Conservation (phyloP, 2,888 invertebrate genomes). For the Cepaea hortensis region DNA sequence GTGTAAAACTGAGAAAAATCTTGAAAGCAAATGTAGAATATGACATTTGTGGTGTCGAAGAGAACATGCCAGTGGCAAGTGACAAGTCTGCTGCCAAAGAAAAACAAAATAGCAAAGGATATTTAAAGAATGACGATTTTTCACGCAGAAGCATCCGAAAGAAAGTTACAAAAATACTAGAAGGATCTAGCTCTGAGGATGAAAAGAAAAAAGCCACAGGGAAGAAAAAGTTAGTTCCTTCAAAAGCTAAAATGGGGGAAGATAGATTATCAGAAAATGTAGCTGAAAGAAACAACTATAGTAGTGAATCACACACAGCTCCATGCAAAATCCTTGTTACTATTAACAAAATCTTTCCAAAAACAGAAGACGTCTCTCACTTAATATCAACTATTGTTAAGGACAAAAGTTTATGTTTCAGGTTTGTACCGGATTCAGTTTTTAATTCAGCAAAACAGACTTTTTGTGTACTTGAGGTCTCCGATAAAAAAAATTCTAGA, state of each 20-base stretch:
- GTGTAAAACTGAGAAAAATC: background rate
- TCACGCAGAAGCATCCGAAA: background rate
- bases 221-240: too few relatives aligned
- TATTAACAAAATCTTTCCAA: slow-evolving; percentile 15
- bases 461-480: background rate
- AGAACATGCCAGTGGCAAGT: background rate
- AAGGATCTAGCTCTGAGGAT: background rate
- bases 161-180: background rate
- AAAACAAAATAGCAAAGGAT: background rate
- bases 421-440: background rate
- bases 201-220: background rate
- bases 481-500: slow-evolving; percentile 4
- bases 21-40: slow-evolving; percentile 1
- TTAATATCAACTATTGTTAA: background rate
- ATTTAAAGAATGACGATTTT: too few relatives aligned
- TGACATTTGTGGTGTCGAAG: slow-evolving; percentile 15
- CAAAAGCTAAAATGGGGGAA: background rate
- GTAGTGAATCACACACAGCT: background rate
- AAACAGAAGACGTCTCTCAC: background rate
- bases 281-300: background rate
- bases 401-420: background rate
- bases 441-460: background rate
- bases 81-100: background rate
- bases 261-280: background rate
- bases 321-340: slow-evolving; percentile 8